A percentile compares a stretch with the other conserved stretches of the same genome.
phyloP scores from a whole-genome alignment of 2,113 vertebrate species.

The Helogale parvula region DNA sequence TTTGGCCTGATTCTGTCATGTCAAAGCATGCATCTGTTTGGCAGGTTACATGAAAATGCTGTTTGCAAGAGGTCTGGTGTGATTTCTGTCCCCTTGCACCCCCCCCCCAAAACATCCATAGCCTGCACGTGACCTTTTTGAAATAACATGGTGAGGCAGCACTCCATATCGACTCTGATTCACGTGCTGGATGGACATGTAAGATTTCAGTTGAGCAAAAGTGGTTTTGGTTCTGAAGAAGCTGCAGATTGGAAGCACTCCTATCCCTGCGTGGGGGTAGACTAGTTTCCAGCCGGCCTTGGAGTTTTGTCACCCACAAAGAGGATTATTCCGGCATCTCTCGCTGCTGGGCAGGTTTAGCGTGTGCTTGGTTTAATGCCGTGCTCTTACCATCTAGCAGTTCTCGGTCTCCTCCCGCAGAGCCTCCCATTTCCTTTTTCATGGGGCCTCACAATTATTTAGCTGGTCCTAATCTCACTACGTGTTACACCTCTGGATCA shows the following conservation, averaged over 20 bases:
- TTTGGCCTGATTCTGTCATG: constrained; percentile 75
- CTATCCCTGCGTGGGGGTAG: not conserved
- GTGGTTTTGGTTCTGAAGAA: not conserved
- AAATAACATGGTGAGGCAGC: constrained; percentile 12
- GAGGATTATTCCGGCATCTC: not conserved
- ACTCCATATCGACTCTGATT: not conserved
- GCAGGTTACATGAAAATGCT: constrained; percentile 34
- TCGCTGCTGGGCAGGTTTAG: no score
- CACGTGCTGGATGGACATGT: not conserved
- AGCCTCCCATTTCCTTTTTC: not conserved
- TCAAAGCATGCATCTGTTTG: constrained; percentile 46
- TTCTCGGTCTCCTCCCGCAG: not conserved
- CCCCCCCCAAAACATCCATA: not conserved
- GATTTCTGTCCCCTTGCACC: not conserved
- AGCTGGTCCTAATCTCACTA: not conserved
- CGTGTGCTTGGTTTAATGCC: not conserved
- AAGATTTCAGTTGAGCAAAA: not conserved
- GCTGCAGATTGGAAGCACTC: not conserved
- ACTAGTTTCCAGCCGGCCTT: not conserved
- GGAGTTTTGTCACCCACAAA: not conserved
- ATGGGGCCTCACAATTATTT: not conserved
- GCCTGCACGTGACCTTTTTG: not conserved
- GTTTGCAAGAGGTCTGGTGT: not conserved
- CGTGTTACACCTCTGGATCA: not conserved
- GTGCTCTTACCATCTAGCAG: not conserved